A percentile compares a stretch with the other conserved stretches of the same genome.
phyloP scores from a whole-genome alignment of 1,140 invertebrate genomes.

The Globodera ellingtonae region DNA sequence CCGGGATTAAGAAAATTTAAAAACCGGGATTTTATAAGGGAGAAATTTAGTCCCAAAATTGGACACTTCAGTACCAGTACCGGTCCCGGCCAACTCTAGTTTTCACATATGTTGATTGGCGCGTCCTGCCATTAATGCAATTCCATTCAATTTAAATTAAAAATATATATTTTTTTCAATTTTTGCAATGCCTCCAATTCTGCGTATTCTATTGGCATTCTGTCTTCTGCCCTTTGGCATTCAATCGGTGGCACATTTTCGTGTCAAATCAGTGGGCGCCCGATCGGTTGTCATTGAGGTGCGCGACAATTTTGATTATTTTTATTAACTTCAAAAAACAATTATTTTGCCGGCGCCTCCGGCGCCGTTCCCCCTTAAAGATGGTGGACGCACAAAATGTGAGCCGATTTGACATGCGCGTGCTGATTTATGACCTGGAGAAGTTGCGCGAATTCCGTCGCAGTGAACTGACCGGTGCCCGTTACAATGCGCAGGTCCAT shows the following conservation, averaged over 20 bases:
- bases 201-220: neutral
- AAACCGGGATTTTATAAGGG: no score
- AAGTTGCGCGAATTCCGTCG: constrained; percentile 23
- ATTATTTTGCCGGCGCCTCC: neutral
- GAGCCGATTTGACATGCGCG: constrained; percentile 29
- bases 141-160: neutral
- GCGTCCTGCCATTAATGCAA: neutral
- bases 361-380: neutral
- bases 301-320: neutral
- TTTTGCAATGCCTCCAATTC: neutral
- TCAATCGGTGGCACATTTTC: constrained; percentile 11
- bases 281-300: constrained; percentile 28
- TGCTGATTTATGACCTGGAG: constrained; percentile 25
- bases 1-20: no score
- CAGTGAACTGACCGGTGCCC: constrained; percentile 19
- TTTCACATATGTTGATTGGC: neutral
- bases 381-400: constrained; percentile 27
- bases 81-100: no score
- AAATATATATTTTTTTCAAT: neutral
- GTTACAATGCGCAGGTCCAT: constrained; percentile 22
- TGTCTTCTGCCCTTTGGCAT: neutral
- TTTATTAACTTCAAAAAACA: neutral
- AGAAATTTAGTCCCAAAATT: no score
- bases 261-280: constrained; percentile 18
- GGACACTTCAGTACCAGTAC: no score